Evolutionary conservation across 2,888 invertebrate genomes (phyloP).

Genomic region (Ormyrus labotus): DNA sequence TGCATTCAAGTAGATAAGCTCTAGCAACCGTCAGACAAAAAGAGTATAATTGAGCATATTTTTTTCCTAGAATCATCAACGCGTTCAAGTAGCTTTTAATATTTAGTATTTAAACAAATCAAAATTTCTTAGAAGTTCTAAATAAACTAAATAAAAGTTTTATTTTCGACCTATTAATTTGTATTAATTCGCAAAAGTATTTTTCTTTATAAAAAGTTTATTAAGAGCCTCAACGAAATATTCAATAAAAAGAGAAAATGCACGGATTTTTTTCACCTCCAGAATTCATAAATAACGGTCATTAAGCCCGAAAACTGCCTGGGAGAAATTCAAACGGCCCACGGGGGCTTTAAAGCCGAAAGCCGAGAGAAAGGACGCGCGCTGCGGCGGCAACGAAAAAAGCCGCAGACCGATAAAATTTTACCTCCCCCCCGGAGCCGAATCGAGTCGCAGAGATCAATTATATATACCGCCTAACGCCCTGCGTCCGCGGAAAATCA

Average conservation of each 20-base stretch:
- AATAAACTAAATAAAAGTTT: not conserved
- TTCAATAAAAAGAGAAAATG: not conserved
- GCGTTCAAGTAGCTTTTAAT: not conserved
- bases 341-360: conserved; percentile 12
- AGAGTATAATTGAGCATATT: conserved; percentile 5
- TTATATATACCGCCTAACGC: no score
- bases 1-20: conserved; percentile 34
- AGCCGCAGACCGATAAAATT: conserved; percentile 13
- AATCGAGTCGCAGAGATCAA: no score
- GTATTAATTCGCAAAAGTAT: no score
- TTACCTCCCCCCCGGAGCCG: not conserved
- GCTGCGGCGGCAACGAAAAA: not conserved
- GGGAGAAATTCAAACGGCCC: not conserved
- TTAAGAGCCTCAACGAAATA: conserved; percentile 1
- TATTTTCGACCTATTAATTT: not conserved
- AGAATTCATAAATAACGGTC: conserved; percentile 26
- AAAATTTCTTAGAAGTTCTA: not conserved
- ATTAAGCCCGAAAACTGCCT: conserved; percentile 1
- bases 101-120: conserved; percentile 3
- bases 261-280: not conserved
- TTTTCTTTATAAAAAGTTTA: not conserved
- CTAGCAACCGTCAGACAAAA: conserved; percentile 28
- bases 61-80: not conserved
- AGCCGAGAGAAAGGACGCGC: not conserved
- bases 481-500: no score